Evolutionary conservation across 1,140 invertebrate species (phyloP).

Genomic region (Cecropterus lyciades): DNA sequence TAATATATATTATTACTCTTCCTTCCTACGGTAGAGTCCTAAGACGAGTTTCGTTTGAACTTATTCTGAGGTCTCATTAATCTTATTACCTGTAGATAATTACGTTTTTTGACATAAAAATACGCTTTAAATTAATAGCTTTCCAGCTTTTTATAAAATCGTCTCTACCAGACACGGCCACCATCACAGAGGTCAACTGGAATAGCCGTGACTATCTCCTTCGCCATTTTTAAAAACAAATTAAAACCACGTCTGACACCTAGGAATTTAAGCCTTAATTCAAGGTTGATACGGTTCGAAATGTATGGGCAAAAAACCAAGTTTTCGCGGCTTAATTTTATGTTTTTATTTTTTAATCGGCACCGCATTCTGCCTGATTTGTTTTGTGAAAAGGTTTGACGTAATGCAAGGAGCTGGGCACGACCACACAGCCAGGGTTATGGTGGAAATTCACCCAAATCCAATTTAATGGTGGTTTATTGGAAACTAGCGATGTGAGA

Average conservation of each 20-base stretch:
- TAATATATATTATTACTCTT: no score
- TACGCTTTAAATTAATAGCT: not conserved
- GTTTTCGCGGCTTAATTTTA: conserved; percentile 37
- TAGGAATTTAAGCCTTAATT: conserved; percentile 2
- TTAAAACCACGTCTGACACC: conserved; percentile 2
- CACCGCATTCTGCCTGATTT: conserved; percentile 58
- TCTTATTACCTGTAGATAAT: no score
- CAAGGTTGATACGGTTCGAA: not conserved
- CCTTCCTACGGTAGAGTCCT: no score
- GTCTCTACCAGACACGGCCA: conserved; percentile 14
- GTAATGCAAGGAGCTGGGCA: conserved; percentile 63
- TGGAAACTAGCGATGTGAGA: conserved; percentile 56
- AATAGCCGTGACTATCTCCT: conserved; percentile 21
- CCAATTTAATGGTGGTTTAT: conserved; percentile 64
- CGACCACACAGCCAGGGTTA: conserved; percentile 56
- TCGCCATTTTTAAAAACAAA: conserved; percentile 18
- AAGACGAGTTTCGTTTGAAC: no score
- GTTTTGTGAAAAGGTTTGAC: conserved; percentile 60
- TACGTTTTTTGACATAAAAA: no score
- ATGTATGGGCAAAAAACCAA: not conserved
- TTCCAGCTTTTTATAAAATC: not conserved
- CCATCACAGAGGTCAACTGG: conserved; percentile 26
- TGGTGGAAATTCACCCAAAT: conserved; percentile 63
- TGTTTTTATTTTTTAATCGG: conserved; percentile 47
- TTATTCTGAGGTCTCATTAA: no score